Conservation (phyloP, 2,113 vertebrate species). For the Gallinago undulata region DNA sequence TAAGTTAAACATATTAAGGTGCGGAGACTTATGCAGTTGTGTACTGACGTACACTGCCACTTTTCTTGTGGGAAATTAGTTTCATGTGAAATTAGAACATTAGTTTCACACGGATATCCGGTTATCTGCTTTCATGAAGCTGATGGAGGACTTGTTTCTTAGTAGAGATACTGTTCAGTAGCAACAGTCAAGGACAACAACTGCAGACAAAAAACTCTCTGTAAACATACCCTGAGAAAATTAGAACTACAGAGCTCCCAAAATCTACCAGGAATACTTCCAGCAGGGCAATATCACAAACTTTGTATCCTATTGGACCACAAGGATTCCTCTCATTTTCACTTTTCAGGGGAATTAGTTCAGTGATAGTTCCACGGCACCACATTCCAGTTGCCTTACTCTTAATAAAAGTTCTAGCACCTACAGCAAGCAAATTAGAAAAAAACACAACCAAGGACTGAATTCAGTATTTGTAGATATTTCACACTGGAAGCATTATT, state of each 20-base stretch:
- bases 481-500: neutral
- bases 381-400: conserved; percentile 74
- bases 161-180: neutral
- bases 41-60: neutral
- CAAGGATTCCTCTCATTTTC: conserved; percentile 39
- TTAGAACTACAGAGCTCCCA: conserved; percentile 77
- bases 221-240: conserved; percentile 75
- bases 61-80: neutral
- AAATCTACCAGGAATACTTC: conserved; percentile 82
- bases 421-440: conserved; percentile 62
- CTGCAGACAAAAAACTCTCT: neutral
- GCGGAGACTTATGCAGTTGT: neutral
- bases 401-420: conserved; percentile 75
- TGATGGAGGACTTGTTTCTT: neutral
- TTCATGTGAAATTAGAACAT: neutral
- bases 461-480: neutral
- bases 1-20: neutral
- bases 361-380: conserved; percentile 82
- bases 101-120: neutral
- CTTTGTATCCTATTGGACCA: conserved; percentile 65
- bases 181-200: neutral
- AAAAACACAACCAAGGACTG: neutral
- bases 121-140: neutral
- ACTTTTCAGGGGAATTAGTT: conserved; percentile 72
- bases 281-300: conserved; percentile 73